Evolutionary conservation across 2,113 vertebrate genomes (phyloP), one percentile per base, ranked within the genome.

Genomic region (Pachycephala philippinensis): DNA sequence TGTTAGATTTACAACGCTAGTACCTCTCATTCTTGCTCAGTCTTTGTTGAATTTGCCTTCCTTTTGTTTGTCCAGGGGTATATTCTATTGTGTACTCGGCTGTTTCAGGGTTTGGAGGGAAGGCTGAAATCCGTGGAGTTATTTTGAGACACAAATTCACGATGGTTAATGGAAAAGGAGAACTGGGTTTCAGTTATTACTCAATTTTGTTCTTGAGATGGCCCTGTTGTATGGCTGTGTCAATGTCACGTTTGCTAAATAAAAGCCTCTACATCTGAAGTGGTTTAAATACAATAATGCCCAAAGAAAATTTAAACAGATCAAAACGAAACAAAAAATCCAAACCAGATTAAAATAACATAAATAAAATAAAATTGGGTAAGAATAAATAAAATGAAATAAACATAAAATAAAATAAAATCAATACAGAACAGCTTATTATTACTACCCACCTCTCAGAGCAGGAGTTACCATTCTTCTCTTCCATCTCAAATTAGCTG

Each of bases 131-230:
- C 33, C 21, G 5, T 3, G 0, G 47, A 72, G 28, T 65, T 88
- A 83, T 90, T 96, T 95, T 54, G 84, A 90, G 86, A 54, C 18
- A 83, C 6, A 88, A 72, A 74, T 70, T 65, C 30, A 11, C 1
- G 2, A 50, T 27, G 4, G 18, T 61, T 90, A 72, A 81, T 53
- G 42, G 45, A 79, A 79, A 86, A 85, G 22, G 7, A 35, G 40
- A 47, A 27, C 18, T 14, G 21, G 6, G 15, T 11, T 60, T 89
- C 31, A 33, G 39, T 37, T 79, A 40, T 35, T 60, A 37, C 8
- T 63, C 16, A 60, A 6, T 69, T 91, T 91, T 60, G 2, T 42
- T 78, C 80, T 86, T 1, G 10, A 8, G 54, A 66, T 66, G n/a
- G 15, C 33, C 27, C 10, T 54, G 33, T 37, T 42, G 4, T 92